phyloP scores from a whole-genome alignment of 2,113 vertebrate genomes.

The human (Homo sapiens) region DNA sequence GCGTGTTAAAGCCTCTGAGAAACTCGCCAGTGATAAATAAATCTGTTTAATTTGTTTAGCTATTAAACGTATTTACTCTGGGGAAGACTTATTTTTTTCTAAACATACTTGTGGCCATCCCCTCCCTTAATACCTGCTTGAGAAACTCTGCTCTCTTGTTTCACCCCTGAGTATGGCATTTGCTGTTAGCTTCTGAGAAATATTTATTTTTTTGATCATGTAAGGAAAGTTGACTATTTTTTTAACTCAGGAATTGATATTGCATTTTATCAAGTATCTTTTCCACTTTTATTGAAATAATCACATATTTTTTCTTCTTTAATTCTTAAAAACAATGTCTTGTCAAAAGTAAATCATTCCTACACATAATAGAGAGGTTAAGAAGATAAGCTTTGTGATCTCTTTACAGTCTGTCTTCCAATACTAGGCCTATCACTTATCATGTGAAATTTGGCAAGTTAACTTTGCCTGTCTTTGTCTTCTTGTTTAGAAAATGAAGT shows the following conservation, averaged over 20 bases:
- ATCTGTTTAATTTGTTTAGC: constrained; percentile 21
- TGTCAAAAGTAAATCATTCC: background rate
- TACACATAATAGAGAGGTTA: background rate
- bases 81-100: background rate
- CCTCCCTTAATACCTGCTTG: background rate
- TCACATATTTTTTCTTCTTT: background rate
- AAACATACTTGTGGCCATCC: constrained; percentile 1
- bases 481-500: background rate
- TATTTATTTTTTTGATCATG: background rate
- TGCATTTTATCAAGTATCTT: background rate
- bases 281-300: background rate
- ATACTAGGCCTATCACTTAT: background rate
- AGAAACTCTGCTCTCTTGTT: background rate
- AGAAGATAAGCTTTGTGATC: background rate
- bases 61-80: constrained; percentile 26
- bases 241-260: background rate
- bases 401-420: background rate
- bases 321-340: background rate
- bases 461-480: background rate
- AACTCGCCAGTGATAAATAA: background rate
- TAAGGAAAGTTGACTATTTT: background rate
- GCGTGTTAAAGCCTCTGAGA: background rate
- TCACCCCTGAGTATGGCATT: background rate
- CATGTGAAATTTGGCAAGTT: background rate
- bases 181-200: constrained; percentile 18